Evolutionary conservation across 2,113 vertebrate species (phyloP), one percentile per base, ranked within the genome.

Genomic region (Anguilla japonica): DNA sequence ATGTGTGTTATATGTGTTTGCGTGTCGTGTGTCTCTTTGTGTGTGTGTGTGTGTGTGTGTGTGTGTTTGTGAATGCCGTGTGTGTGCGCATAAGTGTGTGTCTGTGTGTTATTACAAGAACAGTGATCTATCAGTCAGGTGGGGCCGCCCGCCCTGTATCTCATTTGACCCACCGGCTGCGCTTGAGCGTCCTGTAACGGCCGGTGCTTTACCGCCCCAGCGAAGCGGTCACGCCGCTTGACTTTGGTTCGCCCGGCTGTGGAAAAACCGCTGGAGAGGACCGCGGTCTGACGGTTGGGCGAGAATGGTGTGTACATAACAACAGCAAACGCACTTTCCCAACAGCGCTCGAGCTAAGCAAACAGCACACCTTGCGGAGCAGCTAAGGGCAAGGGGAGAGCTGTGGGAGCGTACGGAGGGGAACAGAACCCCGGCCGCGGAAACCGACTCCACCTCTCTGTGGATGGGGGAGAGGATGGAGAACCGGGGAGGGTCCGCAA

Each of bases 251-350:
- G 71, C 71, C n/a, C 7, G 46, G 46, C 43, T 46, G 13, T 53
- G 81, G 81, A 50, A 41, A 53, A 46, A 14, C 26, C 71, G 71
- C 71, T 14, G 46, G 81, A 83, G 82, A 34, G 53, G n/a, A 56
- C 82, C 29, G 34, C 6, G 34, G 50, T 1, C 41, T 6, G 46
- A 18, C 2, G 57, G 56, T 89, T 90, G 83, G 89, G 88, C 85
- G 90, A 90, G 94, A 95, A 91, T 83, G 87, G 89, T 93, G 88
- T 83, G 91, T 94, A 94, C 92, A 92, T 92, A 94, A 94, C 92
- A 93, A 94, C 86, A 8, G 88, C 60, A 85, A 86, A 88, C 86
- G 88, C 91, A 90, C 89, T 22, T 26, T 82, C 89, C 86, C 41
- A 0, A 87, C 84, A 90, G 89, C 91, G 91, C 92, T 94, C 90